A percentile compares a stretch with the other conserved stretches of the same genome.
Conservation (phyloP, 2,888 invertebrate genomes). For the Polydesmus complanatus region DNA sequence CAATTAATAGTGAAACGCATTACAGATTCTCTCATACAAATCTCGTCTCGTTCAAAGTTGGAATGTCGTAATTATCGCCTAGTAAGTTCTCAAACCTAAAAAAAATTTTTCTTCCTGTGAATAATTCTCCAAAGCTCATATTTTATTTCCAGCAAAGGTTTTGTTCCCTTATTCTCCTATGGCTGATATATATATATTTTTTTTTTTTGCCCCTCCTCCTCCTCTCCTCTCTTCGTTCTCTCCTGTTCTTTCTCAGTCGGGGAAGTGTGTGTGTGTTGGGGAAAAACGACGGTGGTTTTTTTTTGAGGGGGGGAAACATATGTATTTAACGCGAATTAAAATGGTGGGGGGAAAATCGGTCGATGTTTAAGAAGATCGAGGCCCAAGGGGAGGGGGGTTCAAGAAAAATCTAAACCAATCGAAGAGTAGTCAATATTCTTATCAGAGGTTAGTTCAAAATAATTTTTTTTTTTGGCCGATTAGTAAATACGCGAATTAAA, state of each 20-base stretch:
- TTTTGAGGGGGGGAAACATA: neutral
- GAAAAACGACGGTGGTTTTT: neutral
- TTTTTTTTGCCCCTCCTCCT: neutral
- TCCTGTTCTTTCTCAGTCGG: neutral
- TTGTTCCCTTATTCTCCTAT: too few species aligned
- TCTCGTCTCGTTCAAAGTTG: neutral
- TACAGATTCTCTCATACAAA: neutral
- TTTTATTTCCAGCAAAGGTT: too few species aligned
- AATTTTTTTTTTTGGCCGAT: neutral
- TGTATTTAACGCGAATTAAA: neutral
- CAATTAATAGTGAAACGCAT: neutral
- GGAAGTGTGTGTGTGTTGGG: neutral
- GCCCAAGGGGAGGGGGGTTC: neutral
- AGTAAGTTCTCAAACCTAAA: slow-evolving; percentile 2
- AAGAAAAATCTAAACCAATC: too few species aligned
- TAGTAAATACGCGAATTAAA: neutral
- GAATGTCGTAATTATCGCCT: slow-evolving; percentile 9
- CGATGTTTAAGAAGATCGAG: neutral
- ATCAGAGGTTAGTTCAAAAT: too few species aligned
- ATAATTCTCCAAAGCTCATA: too few species aligned
- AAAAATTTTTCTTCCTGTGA: too few species aligned
- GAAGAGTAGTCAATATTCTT: too few species aligned
- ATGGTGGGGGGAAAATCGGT: neutral
- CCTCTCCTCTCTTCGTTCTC: neutral
- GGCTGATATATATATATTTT: too few species aligned